Base-by-base conservation (phyloP, 2,113 vertebrate genomes). In the Trematomus loennbergii region DNA sequence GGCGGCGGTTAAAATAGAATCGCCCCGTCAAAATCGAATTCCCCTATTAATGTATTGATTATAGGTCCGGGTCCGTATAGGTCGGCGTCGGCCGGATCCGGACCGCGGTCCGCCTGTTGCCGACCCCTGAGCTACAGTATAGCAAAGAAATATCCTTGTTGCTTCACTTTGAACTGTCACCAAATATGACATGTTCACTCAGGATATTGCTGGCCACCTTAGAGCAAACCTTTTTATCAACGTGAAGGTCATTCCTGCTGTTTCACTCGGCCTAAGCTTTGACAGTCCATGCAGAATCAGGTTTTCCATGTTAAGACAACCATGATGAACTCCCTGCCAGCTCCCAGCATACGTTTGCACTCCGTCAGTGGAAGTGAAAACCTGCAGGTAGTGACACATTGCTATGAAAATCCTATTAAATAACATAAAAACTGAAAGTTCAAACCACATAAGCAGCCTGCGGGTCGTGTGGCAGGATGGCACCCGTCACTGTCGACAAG, bases 361-460 rank as follows among this genome's bases (percentile, higher is more conserved):
- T 79, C 70, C 57, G 74, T 80, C 66, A 70, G 81, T 58, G 63
- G 69, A 68, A 78, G 71, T 83, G 75, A 81, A 85, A 78, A 61
- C 65, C 77, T 66, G 60, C 72, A 16, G 77, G 75, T 67, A 85
- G 68, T 82, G 75, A 84, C 79, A 83, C 81, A 58, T 65, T 43
- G 69, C 82, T 29, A 48, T 73, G 71, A 81, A 81, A 89, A 91
- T 89, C 82, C 77, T 74, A 75, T 91, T 84, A 86, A 88, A 84
- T 64, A 79, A 69, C 74, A 82, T 81, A 81, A 83, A 85, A 85
- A 80, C 82, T 72, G 70, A 60, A 33, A 82, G 77, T 86, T 86
- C 49, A 84, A 68, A 77, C n/a, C 79, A 81, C 83, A 87, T 70
- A 81, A 65, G 80, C 75, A 72, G 84, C 86, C 87, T 25, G 73